Conservation (phyloP, 2,797 vertebrate genomes). For the Trachops cirrhosus region DNA sequence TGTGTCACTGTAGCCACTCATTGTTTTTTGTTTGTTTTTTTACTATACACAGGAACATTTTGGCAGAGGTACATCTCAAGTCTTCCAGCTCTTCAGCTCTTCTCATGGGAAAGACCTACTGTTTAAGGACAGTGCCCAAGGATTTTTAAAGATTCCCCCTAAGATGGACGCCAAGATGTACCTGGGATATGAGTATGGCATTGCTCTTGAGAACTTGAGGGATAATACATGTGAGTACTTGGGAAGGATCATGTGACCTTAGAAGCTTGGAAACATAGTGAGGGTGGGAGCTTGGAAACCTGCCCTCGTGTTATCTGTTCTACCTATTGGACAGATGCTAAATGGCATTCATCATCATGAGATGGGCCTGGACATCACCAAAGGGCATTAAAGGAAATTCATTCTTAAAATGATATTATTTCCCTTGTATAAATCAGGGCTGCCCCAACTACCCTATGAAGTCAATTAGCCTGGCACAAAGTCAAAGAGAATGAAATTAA, state of each 20-base stretch:
- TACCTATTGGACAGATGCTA: background rate
- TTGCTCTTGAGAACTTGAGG: constrained; percentile 82
- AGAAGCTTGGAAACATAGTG: background rate
- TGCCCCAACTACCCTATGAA: background rate
- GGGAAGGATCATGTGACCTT: background rate
- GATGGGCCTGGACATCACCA: background rate
- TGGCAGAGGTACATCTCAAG: background rate
- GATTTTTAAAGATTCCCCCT: constrained; percentile 83
- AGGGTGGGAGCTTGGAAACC: background rate
- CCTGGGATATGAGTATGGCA: constrained; percentile 85
- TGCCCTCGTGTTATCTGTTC: background rate
- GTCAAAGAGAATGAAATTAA: background rate
- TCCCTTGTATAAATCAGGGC: background rate
- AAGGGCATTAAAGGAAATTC: background rate
- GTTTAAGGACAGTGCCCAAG: constrained; percentile 89
- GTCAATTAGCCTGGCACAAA: background rate
- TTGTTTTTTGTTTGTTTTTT: background rate
- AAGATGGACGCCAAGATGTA: constrained; percentile 87
- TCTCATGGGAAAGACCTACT: constrained; percentile 86
- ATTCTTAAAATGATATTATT: background rate
- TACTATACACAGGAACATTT: constrained; percentile 73
- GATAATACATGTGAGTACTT: constrained; percentile 82
- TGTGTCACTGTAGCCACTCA: background rate
- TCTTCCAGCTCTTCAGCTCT: constrained; percentile 87
- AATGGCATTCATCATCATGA: background rate